Evolutionary conservation across 1,140 invertebrate genomes (phyloP), one percentile per base, ranked within the genome.

Genomic region (Ditylenchus dipsaci): DNA sequence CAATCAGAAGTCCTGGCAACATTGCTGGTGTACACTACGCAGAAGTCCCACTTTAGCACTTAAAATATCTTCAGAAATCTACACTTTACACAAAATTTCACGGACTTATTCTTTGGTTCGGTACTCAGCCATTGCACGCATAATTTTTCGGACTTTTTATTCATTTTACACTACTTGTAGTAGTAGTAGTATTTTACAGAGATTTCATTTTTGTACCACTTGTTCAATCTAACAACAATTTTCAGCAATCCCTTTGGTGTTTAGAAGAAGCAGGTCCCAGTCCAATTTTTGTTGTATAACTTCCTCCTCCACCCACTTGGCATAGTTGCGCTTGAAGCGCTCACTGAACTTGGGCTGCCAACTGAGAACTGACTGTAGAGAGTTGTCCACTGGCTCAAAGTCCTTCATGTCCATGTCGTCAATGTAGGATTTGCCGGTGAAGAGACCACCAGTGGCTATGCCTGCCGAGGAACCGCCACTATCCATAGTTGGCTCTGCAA

Each of bases 271-370:
- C 17, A 42, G 33, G 33, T 89, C 87, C 88, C 88, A 88, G 77
- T 88, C 87, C 56, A 88, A 85, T 42, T 84, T 83, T 71, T 89
- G 89, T 78, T 91, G 89, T 84, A 92, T 96, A 3, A 99, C 95
- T 87, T 98, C 95, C 82, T 93, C 89, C 77, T 97, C 90, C 27
- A 98, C 85, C 95, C 95, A 99, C 13, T 90, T 83, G 81, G 95
- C 90, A 84, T 98, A 98, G 84, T 97, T 92, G 73, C 90, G 65
- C 43, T 73, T 78, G 80, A 98, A 98, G 81, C 94, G 92, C 33
- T 93, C 91, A 29, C 91, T 93, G 59, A 98, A 86, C 79, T 95
- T 91, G 1, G 86, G 70, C 3, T 84, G 74, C 59, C 69, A 47
- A 61, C 91, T 77, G 5, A 95, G 86, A 8, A 92, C 90, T 81